A percentile compares a stretch with the other conserved stretches of the same genome.
Evolutionary conservation across 2,113 vertebrate genomes (phyloP).

Genomic region (Sphaerodactylus townsendi): DNA sequence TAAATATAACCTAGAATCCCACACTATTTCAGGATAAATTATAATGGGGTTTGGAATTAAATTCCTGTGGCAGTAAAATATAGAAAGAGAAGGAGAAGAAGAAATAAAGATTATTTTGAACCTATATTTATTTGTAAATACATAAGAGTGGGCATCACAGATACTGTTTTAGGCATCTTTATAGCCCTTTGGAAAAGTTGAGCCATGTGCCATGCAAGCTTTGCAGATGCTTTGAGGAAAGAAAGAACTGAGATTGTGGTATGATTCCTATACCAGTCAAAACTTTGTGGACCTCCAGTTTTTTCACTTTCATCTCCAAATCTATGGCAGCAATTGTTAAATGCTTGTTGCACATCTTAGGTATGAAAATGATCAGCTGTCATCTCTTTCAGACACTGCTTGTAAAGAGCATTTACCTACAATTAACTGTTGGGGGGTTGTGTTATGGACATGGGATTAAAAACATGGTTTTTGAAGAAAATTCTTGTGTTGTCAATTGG

Average conservation of each 20-base stretch:
- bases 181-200: neutral
- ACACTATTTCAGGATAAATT: too few relatives aligned
- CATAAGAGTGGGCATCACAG: too few relatives aligned
- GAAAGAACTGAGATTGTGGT: neutral
- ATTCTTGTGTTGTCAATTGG: rapidly evolving
- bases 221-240: slow-evolving; percentile 36
- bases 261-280: neutral
- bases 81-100: too few relatives aligned
- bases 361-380: rapidly evolving
- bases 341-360: neutral
- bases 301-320: slow-evolving; percentile 36
- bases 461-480: rapidly evolving
- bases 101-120: too few relatives aligned
- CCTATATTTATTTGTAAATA: too few relatives aligned
- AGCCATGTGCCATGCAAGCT: slow-evolving; percentile 30
- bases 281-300: rapidly evolving
- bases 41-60: too few relatives aligned
- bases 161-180: neutral
- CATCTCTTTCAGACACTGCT: rapidly evolving
- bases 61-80: too few relatives aligned
- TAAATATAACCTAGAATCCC: too few relatives aligned
- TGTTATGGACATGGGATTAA: neutral
- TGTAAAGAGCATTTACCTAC: rapidly evolving
- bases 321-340: rapidly evolving
- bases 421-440: neutral